phyloP scores from a whole-genome alignment of 1,140 invertebrate genomes.

The Drosophila bipectinata region DNA sequence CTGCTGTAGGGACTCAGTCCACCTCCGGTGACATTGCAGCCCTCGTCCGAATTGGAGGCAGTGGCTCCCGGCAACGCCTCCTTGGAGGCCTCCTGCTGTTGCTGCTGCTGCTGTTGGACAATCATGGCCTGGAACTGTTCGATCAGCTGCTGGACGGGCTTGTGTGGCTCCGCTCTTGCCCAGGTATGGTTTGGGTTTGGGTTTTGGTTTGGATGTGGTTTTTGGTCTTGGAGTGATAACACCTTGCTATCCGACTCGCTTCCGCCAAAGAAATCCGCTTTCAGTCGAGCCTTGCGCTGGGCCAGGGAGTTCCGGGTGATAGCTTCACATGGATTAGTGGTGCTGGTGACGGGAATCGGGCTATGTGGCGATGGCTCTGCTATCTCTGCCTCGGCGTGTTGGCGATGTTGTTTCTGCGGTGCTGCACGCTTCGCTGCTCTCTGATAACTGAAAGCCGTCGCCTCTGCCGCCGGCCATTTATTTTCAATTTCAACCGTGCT shows the following conservation, averaged over 20 bases:
- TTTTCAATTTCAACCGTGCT: constrained; percentile 76
- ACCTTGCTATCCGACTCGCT: neutral
- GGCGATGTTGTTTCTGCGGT: constrained; percentile 10
- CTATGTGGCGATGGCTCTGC: neutral
- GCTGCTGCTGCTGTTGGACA: constrained; percentile 58
- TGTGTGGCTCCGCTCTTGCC: constrained; percentile 1
- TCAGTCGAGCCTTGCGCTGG: constrained; percentile 64
- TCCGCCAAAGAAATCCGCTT: constrained; percentile 61
- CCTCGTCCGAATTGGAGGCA: constrained; percentile 77
- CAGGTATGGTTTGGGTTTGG: neutral
- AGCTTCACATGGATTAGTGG: constrained; percentile 48
- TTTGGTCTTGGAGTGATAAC: neutral
- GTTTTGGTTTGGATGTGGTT: neutral
- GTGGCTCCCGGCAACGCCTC: constrained; percentile 23
- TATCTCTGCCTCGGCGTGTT: neutral
- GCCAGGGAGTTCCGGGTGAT: constrained; percentile 31
- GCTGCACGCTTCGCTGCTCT: constrained; percentile 70
- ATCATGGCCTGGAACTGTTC: constrained; percentile 69
- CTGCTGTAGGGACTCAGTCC: constrained; percentile 77
- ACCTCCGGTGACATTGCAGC: constrained; percentile 60
- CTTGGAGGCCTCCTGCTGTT: constrained; percentile 5
- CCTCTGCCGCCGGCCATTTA: constrained; percentile 74
- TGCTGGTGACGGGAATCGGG: no score
- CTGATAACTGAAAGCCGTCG: constrained; percentile 79
- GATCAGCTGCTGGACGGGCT: constrained; percentile 56